Base-by-base conservation (phyloP, 2,888 invertebrate genomes). In the Lottia gigantea region DNA sequence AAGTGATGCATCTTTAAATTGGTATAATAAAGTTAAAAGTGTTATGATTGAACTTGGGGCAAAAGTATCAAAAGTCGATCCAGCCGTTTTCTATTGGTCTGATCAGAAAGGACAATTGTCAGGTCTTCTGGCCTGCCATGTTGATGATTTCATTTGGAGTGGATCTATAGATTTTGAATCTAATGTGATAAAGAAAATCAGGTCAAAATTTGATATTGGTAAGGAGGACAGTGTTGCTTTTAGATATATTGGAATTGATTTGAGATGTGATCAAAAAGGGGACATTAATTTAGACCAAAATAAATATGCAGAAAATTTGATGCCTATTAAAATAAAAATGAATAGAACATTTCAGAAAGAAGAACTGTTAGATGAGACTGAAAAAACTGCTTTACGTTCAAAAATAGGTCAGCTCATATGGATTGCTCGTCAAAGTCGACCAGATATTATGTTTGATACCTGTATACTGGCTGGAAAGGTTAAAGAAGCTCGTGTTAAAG, bases 101-200 rank as follows among this genome's bases (percentile, higher is more conserved):
- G 49, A 49, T 49, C 40, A 49, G 31, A 16, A 45, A 8, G 62
- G 63, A 40, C 55, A 46, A 31, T 15, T 68, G 14, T n/a, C 19
- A 26, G 71, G 64, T 2, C 45, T 68, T 3, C 15, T 71, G 47
- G 68, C 68, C 23, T 61, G 69, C 40, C 63, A 72, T 66, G 68
- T 72, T 19, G 72, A 72, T 45, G 67, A 62, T 19, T 67, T 67
- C 23, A 67, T 62, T 23, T 67, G 67, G 67, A 61, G 61, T 7
- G 67, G 67, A 25, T 61, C 67, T 61, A 62, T 2, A 19, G 45
- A 45, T 6, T 72, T 72, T 31, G 64, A 66, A 62, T 8, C 40
- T 15, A 47, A 26, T 16, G 66, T 63, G 15, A 72, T 72, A 12
- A n/a, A 23, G 31, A n/a, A 61, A 46, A 62, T 69, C 4, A 46